Conservation (phyloP, 2,797 vertebrate genomes). For the Eleutherodactylus coqui region DNA sequence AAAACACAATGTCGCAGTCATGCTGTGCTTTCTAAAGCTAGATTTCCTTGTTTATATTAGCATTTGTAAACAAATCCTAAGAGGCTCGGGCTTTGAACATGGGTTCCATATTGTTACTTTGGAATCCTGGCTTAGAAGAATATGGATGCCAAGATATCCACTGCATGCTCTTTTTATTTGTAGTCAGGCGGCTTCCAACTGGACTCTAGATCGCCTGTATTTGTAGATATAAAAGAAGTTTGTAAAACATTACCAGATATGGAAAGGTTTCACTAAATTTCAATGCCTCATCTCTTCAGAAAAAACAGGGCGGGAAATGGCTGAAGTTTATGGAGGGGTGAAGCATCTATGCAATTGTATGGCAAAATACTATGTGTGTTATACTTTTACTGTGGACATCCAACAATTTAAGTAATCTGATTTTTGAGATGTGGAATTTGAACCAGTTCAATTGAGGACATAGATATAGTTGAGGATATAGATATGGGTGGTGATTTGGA, state of each 20-base stretch:
- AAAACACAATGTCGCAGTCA: slow-evolving; percentile 76
- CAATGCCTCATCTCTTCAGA: neutral
- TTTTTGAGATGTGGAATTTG: neutral
- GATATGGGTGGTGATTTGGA: too few species aligned
- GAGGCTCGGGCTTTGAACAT: slow-evolving; percentile 71
- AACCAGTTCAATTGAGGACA: neutral
- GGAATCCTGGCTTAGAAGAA: slow-evolving; percentile 63
- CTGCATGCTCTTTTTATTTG: slow-evolving; percentile 65
- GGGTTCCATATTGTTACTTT: slow-evolving; percentile 72
- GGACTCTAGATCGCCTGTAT: slow-evolving; percentile 31
- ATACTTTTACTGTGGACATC: neutral
- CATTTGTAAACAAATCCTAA: slow-evolving; percentile 78
- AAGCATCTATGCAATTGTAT: neutral
- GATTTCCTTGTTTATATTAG: slow-evolving; percentile 78
- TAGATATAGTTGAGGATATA: too few species aligned
- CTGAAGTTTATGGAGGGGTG: neutral
- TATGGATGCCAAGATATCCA: slow-evolving; percentile 68
- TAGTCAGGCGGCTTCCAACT: slow-evolving; percentile 38
- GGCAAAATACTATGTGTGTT: neutral
- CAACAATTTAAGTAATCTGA: neutral
- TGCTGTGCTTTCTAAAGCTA: slow-evolving; percentile 74
- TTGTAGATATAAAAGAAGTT: slow-evolving; percentile 26
- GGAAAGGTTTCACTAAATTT: neutral
- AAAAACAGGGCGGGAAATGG: neutral
- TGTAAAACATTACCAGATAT: slow-evolving; percentile 33